Percentiles rank a stretch among this genome's conserved stretches.
Conservation (phyloP, 2,888 invertebrate genomes). For the Melipona beecheii region DNA sequence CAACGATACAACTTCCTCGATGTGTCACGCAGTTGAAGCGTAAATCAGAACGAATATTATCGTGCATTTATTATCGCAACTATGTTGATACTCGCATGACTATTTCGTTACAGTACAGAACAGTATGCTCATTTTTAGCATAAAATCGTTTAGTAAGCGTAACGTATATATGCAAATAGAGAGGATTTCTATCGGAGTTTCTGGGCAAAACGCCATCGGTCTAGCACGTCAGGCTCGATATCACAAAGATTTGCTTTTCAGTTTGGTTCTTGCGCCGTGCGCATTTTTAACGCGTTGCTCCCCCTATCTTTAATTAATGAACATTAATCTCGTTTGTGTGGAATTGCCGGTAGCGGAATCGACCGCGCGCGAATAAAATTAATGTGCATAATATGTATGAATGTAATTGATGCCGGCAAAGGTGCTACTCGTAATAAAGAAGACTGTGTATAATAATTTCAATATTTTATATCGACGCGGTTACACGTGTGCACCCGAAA, state of each 20-base stretch:
- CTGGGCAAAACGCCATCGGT: not conserved
- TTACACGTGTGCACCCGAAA: not conserved
- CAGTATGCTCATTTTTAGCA: not conserved
- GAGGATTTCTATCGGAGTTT: not conserved
- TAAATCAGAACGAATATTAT: not conserved
- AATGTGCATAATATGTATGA: constrained; percentile 55
- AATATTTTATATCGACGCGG: constrained; percentile 19
- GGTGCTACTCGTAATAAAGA: constrained; percentile 39
- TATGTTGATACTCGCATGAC: not conserved
- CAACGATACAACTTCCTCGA: not conserved
- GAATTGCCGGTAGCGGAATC: constrained; percentile 32
- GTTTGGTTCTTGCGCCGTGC: constrained; percentile 11
- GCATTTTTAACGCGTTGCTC: constrained; percentile 27
- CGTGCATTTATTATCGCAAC: not conserved
- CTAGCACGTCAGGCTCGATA: not conserved
- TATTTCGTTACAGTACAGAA: not conserved
- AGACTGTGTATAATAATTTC: constrained; percentile 36
- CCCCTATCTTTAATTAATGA: constrained; percentile 53
- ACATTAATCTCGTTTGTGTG: constrained; percentile 47
- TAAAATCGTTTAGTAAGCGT: not conserved
- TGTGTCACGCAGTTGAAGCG: not conserved
- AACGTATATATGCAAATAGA: not conserved
- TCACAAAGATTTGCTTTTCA: constrained; percentile 20
- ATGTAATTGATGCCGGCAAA: constrained; percentile 48
- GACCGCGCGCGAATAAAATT: constrained; percentile 46